These are phyloP conservation scores for Heteromurus nitidus DNA, from an alignment of 2,888 invertebrate species.

Conservation along the genomic window DNA sequence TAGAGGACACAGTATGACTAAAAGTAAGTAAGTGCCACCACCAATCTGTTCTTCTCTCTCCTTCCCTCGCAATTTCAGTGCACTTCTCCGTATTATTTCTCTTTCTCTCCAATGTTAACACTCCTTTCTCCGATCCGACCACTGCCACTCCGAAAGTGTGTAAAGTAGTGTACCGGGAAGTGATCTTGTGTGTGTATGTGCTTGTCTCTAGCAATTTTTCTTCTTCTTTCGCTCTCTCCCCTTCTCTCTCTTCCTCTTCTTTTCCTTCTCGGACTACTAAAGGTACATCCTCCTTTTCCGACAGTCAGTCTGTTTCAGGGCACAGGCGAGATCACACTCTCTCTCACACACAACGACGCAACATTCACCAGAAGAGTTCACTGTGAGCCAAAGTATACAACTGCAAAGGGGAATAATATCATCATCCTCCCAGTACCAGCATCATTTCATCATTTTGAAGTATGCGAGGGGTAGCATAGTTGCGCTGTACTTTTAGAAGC, in stretches of 20 bases:
- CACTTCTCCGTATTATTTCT: slow-evolving; percentile 7
- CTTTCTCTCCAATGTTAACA: not conserved
- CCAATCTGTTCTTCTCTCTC: too few relatives aligned
- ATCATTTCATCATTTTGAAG: too few relatives aligned
- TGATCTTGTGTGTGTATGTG: slow-evolving; percentile 30
- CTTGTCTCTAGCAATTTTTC: slow-evolving; percentile 6
- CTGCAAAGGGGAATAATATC: not conserved
- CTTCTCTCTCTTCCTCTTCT: not conserved
- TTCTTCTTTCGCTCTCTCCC: too few relatives aligned
- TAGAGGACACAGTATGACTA: too few relatives aligned
- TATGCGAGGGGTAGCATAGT: too few relatives aligned
- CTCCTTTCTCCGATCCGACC: slow-evolving; percentile 40
- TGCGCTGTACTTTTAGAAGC: too few relatives aligned
- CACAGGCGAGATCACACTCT: slow-evolving; percentile 40
- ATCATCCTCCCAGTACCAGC: slow-evolving; percentile 6
- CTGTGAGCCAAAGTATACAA: not conserved
- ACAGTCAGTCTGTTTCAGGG: slow-evolving; percentile 47
- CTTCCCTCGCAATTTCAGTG: too few relatives aligned
- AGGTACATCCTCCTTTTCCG: slow-evolving; percentile 18
- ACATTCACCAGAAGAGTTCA: not conserved
- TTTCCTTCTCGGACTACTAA: slow-evolving; percentile 5
- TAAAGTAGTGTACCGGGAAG: slow-evolving; percentile 38
- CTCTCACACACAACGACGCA: slow-evolving; percentile 14
- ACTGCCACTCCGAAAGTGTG: slow-evolving; percentile 38
- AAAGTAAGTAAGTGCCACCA: too few relatives aligned